Evolutionary conservation across 2,888 invertebrate species (phyloP).

Genomic region (Ormyrus pomaceus): DNA sequence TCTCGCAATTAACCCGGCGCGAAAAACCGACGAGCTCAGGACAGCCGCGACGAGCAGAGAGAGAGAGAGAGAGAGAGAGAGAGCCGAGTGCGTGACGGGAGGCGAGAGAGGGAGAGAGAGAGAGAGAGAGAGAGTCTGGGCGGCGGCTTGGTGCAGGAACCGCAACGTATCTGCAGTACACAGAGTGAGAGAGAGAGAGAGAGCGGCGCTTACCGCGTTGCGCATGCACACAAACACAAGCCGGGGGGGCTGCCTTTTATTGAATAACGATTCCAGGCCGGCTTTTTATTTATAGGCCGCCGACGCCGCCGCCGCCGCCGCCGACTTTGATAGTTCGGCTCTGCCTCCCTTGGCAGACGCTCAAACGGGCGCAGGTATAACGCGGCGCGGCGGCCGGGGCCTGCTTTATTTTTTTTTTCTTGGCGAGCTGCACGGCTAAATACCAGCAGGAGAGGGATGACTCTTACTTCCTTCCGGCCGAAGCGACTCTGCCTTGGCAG

Average conservation of each 20-base stretch:
- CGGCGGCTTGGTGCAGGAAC: slow-evolving; percentile 55
- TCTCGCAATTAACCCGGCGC: not conserved
- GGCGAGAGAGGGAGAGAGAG: too few relatives aligned
- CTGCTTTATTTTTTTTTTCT: too few relatives aligned
- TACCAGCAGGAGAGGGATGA: too few relatives aligned
- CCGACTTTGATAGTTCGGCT: slow-evolving; percentile 6
- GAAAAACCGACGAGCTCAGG: too few relatives aligned
- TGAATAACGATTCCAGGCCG: slow-evolving; percentile 21
- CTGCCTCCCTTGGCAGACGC: not conserved
- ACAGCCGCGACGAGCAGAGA: too few relatives aligned
- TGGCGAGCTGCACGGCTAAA: too few relatives aligned
- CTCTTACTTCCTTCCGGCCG: too few relatives aligned
- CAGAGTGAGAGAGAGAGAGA: too few relatives aligned
- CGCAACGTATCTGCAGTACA: slow-evolving; percentile 69
- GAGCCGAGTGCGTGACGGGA: not conserved
- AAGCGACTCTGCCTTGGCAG: too few relatives aligned
- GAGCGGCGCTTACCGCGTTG: slow-evolving; percentile 60
- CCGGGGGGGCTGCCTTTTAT: slow-evolving; percentile 9
- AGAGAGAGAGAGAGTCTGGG: slow-evolving; percentile 18
- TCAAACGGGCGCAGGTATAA: too few relatives aligned
- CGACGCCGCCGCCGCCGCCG: not conserved
- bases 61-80: not conserved
- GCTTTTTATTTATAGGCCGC: slow-evolving; percentile 39
- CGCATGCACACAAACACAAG: slow-evolving; percentile 35
- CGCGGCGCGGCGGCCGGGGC: too few relatives aligned